phyloP scores from a whole-genome alignment of 2,797 vertebrate species.

The Helostoma temminkii region DNA sequence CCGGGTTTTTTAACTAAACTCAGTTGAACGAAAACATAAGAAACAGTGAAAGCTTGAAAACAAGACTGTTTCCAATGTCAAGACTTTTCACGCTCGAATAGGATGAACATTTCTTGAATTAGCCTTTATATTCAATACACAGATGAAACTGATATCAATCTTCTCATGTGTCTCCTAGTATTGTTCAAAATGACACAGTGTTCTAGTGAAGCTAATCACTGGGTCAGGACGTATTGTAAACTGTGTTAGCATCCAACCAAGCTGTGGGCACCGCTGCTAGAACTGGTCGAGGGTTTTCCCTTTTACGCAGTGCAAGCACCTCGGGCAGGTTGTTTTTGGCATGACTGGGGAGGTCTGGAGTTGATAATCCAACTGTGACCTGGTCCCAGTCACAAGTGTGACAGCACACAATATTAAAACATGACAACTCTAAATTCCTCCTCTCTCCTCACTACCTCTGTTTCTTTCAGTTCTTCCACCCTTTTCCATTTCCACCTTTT shows the following conservation, averaged over 20 bases:
- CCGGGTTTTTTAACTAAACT: not conserved
- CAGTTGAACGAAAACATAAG: not conserved
- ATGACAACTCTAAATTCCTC: slow-evolving; percentile 22
- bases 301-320: too few species aligned
- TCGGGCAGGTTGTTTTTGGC: not conserved
- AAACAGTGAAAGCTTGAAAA: not conserved
- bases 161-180: not conserved
- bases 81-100: not conserved
- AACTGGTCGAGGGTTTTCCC: not conserved
- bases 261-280: not conserved
- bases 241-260: not conserved
- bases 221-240: not conserved
- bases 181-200: not conserved
- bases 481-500: not conserved
- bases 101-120: not conserved
- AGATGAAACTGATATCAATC: not conserved
- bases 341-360: not conserved
- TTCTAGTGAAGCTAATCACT: not conserved
- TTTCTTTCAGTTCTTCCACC: not conserved
- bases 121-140: not conserved
- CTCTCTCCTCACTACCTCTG: not conserved
- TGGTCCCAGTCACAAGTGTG: slow-evolving; percentile 13
- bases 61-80: not conserved
- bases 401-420: slow-evolving; percentile 8
- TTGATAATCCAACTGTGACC: slow-evolving; percentile 13